Base-by-base conservation (phyloP, 2,888 invertebrate genomes). In the Amphipoea oculea region DNA sequence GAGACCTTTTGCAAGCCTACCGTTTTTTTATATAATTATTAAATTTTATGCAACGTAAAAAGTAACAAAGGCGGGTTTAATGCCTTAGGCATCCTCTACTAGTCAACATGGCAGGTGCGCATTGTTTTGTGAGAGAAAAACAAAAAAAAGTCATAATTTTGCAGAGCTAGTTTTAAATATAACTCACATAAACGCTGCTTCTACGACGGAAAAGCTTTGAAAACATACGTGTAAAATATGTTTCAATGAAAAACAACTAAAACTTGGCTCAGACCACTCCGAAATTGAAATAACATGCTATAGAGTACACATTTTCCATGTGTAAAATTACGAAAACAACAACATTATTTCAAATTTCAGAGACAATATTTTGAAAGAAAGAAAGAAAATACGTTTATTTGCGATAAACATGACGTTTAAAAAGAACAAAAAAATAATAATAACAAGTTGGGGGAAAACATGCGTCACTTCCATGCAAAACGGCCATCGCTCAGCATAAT, bases 211-310 rank as follows among this genome's bases (percentile, higher is more conserved):
- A 29, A 60, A 17, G 0, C 23, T 51, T 60, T 62, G 4, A 68
- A 78, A 62, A 65, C 17, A 40, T 14, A 4, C 20, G 12, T 5
- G 7, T 20, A 14, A 23, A 23, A 40, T 57, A 71, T n/a, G 3
- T n/a, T 42, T 42, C 42, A 68, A 54, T 36, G 0, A 23, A 67
- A 78, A 65, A 12, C 11, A 57, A 66, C 12, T 29, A 14, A 54
- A 60, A 60, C 4, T 66, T 71, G 23, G 6, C 51, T 54, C 72
- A 5, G 36, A 36, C 17, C 45, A 68, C 45, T 23, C 1, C 1
- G 17, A 67, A 72, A 79, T 79, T 67, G 68, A 48, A 79, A 40
- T 63, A 79, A 54, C n/a, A 68, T 72, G 79, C 63, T 42, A 29
- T 40, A 20, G 5, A 40, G 4, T 5, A 29, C 17, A 51, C 6